Percentiles rank a stretch among this genome's conserved stretches.
Evolutionary conservation across 1,140 invertebrate species (phyloP).

Genomic region (Sipha flava): DNA sequence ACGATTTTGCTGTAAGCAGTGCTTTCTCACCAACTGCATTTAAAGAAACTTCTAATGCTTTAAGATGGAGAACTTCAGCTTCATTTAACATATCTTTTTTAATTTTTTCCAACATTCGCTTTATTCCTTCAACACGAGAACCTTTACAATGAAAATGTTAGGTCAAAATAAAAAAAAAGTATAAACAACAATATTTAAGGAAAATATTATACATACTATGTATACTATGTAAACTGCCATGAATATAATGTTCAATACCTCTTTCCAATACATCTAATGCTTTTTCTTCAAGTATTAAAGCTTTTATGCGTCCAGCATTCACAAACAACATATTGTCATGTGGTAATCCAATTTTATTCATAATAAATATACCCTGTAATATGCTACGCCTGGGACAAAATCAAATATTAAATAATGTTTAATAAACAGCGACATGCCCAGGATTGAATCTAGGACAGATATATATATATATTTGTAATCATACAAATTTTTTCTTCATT

Average conservation of each 20-base stretch:
- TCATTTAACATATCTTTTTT: conserved; percentile 43
- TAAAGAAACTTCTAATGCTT: conserved; percentile 64
- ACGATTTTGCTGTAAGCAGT: conserved; percentile 90
- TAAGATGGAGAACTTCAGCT: conserved; percentile 72
- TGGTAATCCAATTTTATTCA: conserved; percentile 69
- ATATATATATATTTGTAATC: too few relatives aligned
- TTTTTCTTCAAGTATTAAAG: conserved; percentile 85
- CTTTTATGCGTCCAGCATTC: conserved; percentile 82
- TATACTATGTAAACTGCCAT: not conserved
- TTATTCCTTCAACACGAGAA: not conserved
- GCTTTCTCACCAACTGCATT: conserved; percentile 81
- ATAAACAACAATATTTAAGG: too few relatives aligned
- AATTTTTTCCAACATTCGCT: not conserved
- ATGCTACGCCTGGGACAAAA: not conserved
- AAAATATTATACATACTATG: not conserved
- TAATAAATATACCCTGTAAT: conserved; percentile 58
- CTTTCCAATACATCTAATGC: conserved; percentile 58
- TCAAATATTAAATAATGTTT: too few relatives aligned
- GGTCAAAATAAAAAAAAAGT: not conserved
- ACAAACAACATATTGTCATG: conserved; percentile 72
- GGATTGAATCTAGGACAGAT: too few relatives aligned
- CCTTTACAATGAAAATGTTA: not conserved
- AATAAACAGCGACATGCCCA: too few relatives aligned
- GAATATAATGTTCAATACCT: not conserved
- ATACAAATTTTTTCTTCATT: too few relatives aligned